A percentile compares a stretch with the other conserved stretches of the same genome.
Evolutionary conservation across 2,888 invertebrate genomes (phyloP).

Genomic region (Melinaea menophilus): DNA sequence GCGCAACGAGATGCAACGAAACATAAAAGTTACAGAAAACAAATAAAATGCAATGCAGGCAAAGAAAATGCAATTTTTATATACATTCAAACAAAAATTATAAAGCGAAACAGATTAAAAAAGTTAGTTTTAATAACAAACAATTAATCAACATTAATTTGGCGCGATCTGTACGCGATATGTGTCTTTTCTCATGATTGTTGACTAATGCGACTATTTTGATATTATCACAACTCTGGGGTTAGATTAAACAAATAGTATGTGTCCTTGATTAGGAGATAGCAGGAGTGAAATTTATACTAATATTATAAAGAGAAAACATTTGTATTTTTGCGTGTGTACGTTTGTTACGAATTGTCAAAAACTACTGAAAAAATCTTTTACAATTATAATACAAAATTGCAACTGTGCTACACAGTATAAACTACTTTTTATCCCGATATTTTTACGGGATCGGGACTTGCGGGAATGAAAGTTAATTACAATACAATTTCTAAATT

Average conservation of each 20-base stretch:
- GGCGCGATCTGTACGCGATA: neutral
- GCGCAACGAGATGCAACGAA: conserved; percentile 74
- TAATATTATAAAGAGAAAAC: no score
- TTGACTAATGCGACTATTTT: conserved; percentile 5
- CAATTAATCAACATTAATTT: neutral
- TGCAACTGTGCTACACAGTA: no score
- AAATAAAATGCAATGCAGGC: conserved; percentile 40
- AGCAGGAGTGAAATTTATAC: conserved; percentile 25
- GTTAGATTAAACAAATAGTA: conserved; percentile 27
- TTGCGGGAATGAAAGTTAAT: neutral
- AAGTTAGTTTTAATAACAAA: neutral
- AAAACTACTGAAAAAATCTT: no score
- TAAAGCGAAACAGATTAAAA: neutral
- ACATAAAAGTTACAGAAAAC: conserved; percentile 65
- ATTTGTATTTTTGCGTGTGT: no score
- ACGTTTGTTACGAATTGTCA: no score
- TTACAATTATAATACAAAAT: no score
- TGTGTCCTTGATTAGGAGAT: conserved; percentile 39
- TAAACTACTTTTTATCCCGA: no score
- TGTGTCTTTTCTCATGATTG: conserved; percentile 21
- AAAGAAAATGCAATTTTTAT: conserved; percentile 14
- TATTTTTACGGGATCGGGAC: no score
- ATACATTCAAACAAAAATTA: neutral
- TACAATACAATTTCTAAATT: neutral
- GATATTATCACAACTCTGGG: conserved; percentile 22